Percentiles rank a stretch among this genome's conserved stretches.
Conservation (phyloP, 2,113 vertebrate species). For the Chinchilla lanigera region DNA sequence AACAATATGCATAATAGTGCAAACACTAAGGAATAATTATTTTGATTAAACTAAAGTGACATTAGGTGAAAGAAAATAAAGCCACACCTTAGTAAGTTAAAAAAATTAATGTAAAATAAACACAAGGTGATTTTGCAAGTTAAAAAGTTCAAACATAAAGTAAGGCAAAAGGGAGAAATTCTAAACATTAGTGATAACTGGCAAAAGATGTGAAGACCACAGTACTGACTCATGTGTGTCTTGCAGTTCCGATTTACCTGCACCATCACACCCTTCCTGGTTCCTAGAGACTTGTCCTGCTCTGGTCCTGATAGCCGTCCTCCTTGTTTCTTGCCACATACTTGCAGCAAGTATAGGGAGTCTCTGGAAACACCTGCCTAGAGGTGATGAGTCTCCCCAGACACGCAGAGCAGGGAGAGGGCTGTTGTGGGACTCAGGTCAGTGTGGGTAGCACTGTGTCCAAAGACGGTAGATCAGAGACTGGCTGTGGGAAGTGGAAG, state of each 20-base stretch:
- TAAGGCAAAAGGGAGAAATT: background rate
- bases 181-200: background rate
- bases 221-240: background rate
- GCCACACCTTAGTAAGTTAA: background rate
- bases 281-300: background rate
- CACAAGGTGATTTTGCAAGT: background rate
- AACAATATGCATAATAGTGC: background rate
- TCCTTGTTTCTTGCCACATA: background rate
- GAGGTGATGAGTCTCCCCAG: background rate
- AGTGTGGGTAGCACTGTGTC: background rate
- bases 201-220: background rate
- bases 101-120: background rate
- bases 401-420: background rate
- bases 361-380: background rate
- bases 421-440: background rate
- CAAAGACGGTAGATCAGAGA: background rate
- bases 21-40: background rate
- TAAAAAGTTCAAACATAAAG: background rate
- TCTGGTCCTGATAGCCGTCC: background rate
- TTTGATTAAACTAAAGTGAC: background rate
- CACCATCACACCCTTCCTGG: fast-evolving
- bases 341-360: background rate
- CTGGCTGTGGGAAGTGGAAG: background rate
- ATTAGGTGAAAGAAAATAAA: background rate
- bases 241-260: background rate